A percentile compares a stretch with the other conserved stretches of the same genome.
phyloP scores from a whole-genome alignment of 2,113 vertebrate species.

The Microcebus tavaratra region DNA sequence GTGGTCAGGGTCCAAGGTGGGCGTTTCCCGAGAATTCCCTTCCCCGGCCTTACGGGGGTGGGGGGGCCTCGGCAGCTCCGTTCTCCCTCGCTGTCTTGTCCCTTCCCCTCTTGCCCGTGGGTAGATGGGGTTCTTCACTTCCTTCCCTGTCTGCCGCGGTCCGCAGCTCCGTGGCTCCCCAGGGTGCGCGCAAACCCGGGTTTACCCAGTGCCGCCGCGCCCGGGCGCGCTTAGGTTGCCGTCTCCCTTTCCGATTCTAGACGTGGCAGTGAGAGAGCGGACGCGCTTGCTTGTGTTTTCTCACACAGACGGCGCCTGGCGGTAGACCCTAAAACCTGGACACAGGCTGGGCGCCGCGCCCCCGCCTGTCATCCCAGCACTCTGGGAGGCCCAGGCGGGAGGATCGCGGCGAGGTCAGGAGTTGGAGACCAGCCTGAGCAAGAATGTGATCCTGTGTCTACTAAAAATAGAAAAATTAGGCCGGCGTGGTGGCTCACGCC shows the following conservation, averaged over 20 bases:
- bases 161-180: rapidly evolving
- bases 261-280: rapidly evolving
- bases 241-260: neutral
- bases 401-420: too few species aligned
- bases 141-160: neutral
- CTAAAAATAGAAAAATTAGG: too few species aligned
- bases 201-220: neutral
- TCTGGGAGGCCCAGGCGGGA: too few species aligned
- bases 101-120: too few species aligned
- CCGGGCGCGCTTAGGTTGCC: too few species aligned
- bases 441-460: too few species aligned
- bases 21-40: neutral
- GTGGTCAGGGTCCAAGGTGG: rapidly evolving
- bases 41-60: neutral
- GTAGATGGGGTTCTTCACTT: too few species aligned
- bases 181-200: rapidly evolving
- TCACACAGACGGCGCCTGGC: neutral
- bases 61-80: neutral
- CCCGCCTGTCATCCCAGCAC: too few species aligned
- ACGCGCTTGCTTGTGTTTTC: neutral
- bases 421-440: too few species aligned
- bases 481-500: too few species aligned
- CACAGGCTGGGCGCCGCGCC: too few species aligned
- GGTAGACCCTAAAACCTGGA: neutral
- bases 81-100: neutral